These are phyloP conservation scores for Lordiphosa fenestrarum DNA, from an alignment of 2,888 invertebrate genomes.

Conservation along the genomic window DNA sequence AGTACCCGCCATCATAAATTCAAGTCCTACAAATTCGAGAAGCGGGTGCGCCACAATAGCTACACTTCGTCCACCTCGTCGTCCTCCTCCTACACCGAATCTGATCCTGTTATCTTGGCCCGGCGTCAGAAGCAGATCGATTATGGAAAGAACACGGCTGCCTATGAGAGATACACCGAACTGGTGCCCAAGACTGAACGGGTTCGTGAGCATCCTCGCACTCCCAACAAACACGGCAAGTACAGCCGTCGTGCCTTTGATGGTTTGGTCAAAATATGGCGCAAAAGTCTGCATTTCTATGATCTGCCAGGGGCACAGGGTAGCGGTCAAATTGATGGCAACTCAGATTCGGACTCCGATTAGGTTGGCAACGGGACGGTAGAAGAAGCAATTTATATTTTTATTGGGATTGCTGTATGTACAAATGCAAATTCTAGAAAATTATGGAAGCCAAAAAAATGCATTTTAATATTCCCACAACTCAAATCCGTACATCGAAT, in stretches of 20 bases:
- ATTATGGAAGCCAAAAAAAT: conserved; percentile 22
- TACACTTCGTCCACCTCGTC: conserved; percentile 75
- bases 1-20: conserved; percentile 8
- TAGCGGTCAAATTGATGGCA: conserved; percentile 21
- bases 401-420: conserved; percentile 6
- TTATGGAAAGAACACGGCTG: conserved; percentile 95
- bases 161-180: conserved; percentile 88
- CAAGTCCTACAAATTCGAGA: conserved; percentile 65
- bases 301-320: conserved; percentile 82
- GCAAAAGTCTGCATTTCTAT: conserved; percentile 90
- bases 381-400: conserved; percentile 15
- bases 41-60: conserved; percentile 75
- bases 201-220: conserved; percentile 88
- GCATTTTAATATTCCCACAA: conserved; percentile 20
- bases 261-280: conserved; percentile 92
- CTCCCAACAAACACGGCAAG: conserved; percentile 92
- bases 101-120: conserved; percentile 85
- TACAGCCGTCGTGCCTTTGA: conserved; percentile 97
- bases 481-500: conserved; percentile 13
- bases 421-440: conserved; percentile 25
- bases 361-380: conserved; percentile 18
- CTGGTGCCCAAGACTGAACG: conserved; percentile 86
- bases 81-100: conserved; percentile 82
- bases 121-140: conserved; percentile 96
- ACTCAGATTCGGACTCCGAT: conserved; percentile 59